phyloP scores from a whole-genome alignment of 2,888 invertebrate genomes.

The Drosophila mimica region DNA sequence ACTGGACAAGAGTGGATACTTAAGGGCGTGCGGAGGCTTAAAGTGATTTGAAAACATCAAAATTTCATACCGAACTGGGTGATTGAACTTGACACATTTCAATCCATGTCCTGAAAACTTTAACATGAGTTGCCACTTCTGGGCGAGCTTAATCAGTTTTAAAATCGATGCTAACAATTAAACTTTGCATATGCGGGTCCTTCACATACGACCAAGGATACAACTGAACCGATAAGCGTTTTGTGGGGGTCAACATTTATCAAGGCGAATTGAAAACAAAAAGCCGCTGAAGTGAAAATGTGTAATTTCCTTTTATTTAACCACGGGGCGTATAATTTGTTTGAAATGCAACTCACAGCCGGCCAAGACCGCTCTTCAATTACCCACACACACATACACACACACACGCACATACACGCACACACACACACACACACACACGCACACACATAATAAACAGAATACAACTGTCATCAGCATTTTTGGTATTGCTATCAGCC shows the following conservation, averaged over 20 bases:
- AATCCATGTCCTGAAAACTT: neutral
- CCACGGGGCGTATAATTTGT: slow-evolving; percentile 27
- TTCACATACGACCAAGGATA: slow-evolving; percentile 21
- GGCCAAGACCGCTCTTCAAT: slow-evolving; percentile 27
- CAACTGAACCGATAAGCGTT: slow-evolving; percentile 32
- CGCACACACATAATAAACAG: slow-evolving; percentile 20
- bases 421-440: slow-evolving; percentile 32
- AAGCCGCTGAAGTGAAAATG: slow-evolving; percentile 58
- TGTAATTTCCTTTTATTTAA: slow-evolving; percentile 73
- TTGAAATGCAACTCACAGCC: slow-evolving; percentile 52
- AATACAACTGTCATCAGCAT: slow-evolving; percentile 60
- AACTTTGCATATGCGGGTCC: slow-evolving; percentile 37
- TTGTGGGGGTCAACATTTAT: slow-evolving; percentile 48
- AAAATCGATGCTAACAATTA: slow-evolving; percentile 20
- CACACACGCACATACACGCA: slow-evolving; percentile 25
- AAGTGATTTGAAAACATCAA: neutral
- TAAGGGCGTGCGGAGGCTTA: neutral
- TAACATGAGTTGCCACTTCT: neutral
- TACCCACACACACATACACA: slow-evolving; percentile 24
- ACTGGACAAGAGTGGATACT: neutral
- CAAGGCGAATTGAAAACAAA: slow-evolving; percentile 36
- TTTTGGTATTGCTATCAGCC: slow-evolving; percentile 40
- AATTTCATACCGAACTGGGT: neutral
- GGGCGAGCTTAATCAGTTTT: neutral
- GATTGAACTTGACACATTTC: slow-evolving; percentile 2